Conservation (phyloP, 2,113 vertebrate genomes). For the Podarcis cretensis region DNA sequence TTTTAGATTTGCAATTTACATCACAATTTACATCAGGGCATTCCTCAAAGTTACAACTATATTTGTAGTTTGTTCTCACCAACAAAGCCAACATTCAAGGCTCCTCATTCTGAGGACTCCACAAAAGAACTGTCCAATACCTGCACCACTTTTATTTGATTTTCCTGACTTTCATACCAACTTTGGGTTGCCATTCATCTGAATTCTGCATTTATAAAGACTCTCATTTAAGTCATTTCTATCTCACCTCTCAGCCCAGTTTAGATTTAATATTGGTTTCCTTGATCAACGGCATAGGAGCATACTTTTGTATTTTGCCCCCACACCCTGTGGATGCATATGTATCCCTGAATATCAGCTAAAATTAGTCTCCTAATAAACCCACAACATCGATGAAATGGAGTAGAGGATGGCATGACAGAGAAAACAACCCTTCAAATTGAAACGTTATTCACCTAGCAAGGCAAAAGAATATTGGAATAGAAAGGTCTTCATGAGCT, state of each 20-base stretch:
- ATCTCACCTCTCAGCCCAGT: neutral
- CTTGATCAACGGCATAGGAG: neutral
- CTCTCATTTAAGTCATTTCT: neutral
- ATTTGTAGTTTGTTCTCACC: neutral
- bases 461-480: no score
- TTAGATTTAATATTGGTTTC: neutral
- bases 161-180: neutral
- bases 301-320: no score
- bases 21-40: neutral
- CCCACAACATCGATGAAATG: no score
- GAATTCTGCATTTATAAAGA: no score
- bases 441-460: no score
- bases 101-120: neutral
- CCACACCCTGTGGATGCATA: no score
- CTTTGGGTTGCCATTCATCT: no score
- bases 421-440: no score
- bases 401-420: no score
- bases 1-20: neutral
- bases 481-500: no score
- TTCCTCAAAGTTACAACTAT: neutral
- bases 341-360: no score
- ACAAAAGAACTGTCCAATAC: neutral
- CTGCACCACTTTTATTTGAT: neutral
- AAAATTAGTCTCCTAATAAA: no score
- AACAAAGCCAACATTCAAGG: neutral